Evolutionary conservation across 2,113 vertebrate species (phyloP), one percentile per base, ranked within the genome.

Genomic region (Collichthys lucidus): DNA sequence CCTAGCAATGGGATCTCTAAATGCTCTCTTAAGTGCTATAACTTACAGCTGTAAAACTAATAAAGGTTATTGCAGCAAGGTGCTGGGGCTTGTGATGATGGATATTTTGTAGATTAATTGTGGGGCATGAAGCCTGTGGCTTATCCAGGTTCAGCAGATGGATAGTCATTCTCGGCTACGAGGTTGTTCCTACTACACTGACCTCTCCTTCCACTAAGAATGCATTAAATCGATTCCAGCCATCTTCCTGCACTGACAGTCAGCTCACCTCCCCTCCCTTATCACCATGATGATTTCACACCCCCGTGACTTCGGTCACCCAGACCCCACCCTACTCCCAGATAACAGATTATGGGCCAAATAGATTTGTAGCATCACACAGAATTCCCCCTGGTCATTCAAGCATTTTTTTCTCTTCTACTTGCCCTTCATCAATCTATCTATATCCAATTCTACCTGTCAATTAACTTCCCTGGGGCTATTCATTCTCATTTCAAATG

Each of bases 281-380:
- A 92, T 92, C 88, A 52, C 90, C 89, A 83, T 86, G 86, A 86
- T 86, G 89, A 94, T 92, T 90, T 89, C 88, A 90, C 89, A 86
- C 72, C 67, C 63, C 84, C 72, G 66, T 85, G 90, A 88, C 84
- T 93, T 73, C 24, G 12, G 73, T 77, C 80, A 83, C 79, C 74
- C 73, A 57, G 79, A 64, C 78, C 67, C 74, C 77, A 69, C 85
- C 84, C 77, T n/a, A 62, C 57, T 77, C 67, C 74, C 84, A 82
- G 90, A 87, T 90, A 92, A 89, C 86, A 82, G 77, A 92, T 93
- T 84, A 93, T 86, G 87, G 82, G 80, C 56, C 82, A 77, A 84
- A 93, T 91, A 87, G 92, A 94, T 94, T 91, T 91, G 88, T 79
- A 81, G 84, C 83, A 84, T 87, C 86, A 71, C 64, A 78, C 71